Conservation (phyloP, 2,113 vertebrate species). For the Halcyon senegalensis region DNA sequence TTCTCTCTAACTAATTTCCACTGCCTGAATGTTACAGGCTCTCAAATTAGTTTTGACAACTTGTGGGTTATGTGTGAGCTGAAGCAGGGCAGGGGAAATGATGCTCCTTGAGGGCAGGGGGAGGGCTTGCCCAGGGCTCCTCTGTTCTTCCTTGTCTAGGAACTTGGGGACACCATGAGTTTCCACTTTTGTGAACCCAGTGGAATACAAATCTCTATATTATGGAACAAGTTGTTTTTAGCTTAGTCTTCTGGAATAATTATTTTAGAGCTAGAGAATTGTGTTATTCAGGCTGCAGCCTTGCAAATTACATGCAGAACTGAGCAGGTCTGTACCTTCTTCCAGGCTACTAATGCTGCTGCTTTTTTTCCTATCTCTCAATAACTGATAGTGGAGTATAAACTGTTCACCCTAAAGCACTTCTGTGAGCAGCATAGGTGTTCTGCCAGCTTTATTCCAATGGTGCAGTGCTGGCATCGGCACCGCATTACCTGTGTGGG, state of each 20-base stretch:
- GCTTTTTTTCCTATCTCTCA: background rate
- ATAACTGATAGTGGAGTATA: background rate
- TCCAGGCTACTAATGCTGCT: background rate
- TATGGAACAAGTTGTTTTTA: background rate
- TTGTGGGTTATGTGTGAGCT: background rate
- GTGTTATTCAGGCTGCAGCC: background rate
- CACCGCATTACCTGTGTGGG: background rate
- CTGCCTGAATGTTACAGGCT: background rate
- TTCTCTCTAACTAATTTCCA: background rate
- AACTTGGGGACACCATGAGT: background rate
- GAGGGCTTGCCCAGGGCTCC: background rate
- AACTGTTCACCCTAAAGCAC: background rate
- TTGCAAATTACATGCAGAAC: background rate
- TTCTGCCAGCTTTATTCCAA: background rate
- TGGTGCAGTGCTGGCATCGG: background rate
- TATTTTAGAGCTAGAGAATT: background rate
- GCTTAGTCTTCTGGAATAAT: background rate
- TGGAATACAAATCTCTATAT: background rate
- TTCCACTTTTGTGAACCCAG: background rate
- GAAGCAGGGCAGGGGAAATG: background rate
- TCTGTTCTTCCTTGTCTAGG: background rate
- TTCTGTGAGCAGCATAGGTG: background rate
- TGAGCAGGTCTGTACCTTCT: background rate
- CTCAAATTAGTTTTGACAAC: background rate
- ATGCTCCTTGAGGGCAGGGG: background rate